Conservation (phyloP, 2,113 vertebrate species). For the Macquaria australasica region DNA sequence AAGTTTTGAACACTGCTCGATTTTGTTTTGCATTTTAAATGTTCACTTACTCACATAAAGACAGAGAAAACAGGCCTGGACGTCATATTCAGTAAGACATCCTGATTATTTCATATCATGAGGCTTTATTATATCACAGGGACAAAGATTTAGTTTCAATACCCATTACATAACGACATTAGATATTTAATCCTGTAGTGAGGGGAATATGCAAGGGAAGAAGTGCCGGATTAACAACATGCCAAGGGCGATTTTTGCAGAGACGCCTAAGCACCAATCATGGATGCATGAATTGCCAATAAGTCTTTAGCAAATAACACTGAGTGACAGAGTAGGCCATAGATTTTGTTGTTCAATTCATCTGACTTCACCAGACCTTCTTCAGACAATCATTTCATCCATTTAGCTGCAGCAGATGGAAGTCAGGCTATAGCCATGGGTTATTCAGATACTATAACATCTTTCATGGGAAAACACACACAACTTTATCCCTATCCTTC, state of each 20-base stretch:
- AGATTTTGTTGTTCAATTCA: constrained; percentile 1
- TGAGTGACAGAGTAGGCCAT: constrained; percentile 11
- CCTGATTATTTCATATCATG: constrained; percentile 5
- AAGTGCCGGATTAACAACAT: constrained; percentile 32
- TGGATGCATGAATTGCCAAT: constrained; percentile 11
- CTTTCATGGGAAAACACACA: constrained; percentile 26
- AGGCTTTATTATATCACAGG: constrained; percentile 48
- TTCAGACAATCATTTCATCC: constrained; percentile 3
- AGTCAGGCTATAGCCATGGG: background rate
- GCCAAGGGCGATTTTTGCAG: constrained; percentile 28
- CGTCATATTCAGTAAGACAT: background rate
- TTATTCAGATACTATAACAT: background rate
- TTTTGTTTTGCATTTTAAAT: constrained; percentile 7
- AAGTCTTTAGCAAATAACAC: background rate
- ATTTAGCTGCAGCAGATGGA: constrained; percentile 5
- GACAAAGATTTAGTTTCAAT: constrained; percentile 48
- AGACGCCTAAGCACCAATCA: constrained; percentile 19
- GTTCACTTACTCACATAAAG: background rate
- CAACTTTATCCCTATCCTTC: constrained; percentile 11
- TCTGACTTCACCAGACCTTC: background rate
- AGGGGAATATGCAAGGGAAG: constrained; percentile 43
- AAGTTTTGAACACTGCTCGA: background rate
- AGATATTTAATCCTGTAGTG: constrained; percentile 50
- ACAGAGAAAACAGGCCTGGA: background rate
- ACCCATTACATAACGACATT: constrained; percentile 55